Conservation (phyloP, 2,113 vertebrate genomes). For the Galbula dea region DNA sequence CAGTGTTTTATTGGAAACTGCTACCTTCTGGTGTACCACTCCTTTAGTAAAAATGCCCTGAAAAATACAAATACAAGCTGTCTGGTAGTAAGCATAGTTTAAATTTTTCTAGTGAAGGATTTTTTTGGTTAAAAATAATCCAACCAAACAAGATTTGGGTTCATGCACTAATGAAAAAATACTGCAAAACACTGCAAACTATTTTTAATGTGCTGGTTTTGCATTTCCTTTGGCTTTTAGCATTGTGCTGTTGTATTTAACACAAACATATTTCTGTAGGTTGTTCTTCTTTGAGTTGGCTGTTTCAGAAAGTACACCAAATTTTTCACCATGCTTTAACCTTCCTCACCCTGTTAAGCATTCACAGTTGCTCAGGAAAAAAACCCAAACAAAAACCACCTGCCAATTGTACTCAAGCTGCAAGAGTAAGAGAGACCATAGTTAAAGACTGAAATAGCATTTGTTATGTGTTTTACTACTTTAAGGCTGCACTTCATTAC, state of each 20-base stretch:
- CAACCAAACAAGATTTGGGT: background rate
- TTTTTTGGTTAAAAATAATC: background rate
- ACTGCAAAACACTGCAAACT: background rate
- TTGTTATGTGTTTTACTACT: background rate
- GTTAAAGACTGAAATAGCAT: background rate
- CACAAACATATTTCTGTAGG: background rate
- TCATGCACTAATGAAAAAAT: background rate
- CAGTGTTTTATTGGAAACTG: background rate
- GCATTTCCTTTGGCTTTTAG: background rate
- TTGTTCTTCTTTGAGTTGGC: background rate
- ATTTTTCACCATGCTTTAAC: background rate
- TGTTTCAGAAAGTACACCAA: background rate
- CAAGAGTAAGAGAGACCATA: background rate
- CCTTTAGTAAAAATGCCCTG: background rate
- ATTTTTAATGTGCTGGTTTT: background rate
- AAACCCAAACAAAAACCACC: background rate
- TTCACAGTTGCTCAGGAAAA: background rate
- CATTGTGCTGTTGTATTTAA: background rate
- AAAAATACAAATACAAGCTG: background rate
- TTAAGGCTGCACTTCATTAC: background rate
- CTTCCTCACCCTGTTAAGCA: background rate
- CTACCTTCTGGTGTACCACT: background rate
- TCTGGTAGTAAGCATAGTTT: background rate
- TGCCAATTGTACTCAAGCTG: background rate
- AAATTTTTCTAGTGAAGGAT: background rate